Base-by-base conservation (phyloP, 2,888 invertebrate species). In the Strigamia maritima region DNA sequence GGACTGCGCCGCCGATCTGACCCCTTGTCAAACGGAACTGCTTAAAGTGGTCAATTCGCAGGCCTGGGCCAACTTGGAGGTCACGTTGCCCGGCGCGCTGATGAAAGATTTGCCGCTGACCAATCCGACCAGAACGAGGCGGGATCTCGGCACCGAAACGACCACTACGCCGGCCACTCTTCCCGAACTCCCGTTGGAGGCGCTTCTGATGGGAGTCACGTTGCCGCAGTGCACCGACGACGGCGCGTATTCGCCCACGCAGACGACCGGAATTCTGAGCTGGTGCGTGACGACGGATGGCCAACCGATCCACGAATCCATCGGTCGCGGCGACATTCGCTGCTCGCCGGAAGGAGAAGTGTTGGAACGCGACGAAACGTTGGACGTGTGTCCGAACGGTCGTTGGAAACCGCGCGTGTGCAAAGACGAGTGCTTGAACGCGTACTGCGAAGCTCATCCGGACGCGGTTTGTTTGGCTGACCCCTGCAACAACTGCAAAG, bases 401-500 rank as follows among this genome's bases (percentile, higher is more conserved):
- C 81, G 81, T 0, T 81, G 81, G 54, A 80, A 81, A 70, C 84
- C 85, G 2, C 82, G 82, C 79, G 83, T 86, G 40, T 86, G 86
- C 79, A 81, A 80, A 14, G 82, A 84, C 70, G 83, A 85, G 80
- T 86, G 86, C 78, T 80, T 84, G 8, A 81, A 82, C 31, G 83
- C 84, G 12, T 77, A 81, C 14, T 86, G 86, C 80, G 82, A 82
- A 6, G 82, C 82, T 31, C 85, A 85, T 79, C 84, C 85, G 8
- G 84, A 84, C 78, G 85, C 85, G 26, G 82, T 85, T 76, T 86
- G 86, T 80, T 82, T 83, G 26, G 85, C 85, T 78, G 85, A 85
- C 81, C 85, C 85, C 16, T 86, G 86, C 81, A 82, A 84, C 79
- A 82, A 83, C 49, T 86, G 86, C 81, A 80, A 81, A 76, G 82